Percentiles rank a stretch among this genome's conserved stretches.
phyloP scores from a whole-genome alignment of 2,797 vertebrate species.

The Tarsius wallacei region DNA sequence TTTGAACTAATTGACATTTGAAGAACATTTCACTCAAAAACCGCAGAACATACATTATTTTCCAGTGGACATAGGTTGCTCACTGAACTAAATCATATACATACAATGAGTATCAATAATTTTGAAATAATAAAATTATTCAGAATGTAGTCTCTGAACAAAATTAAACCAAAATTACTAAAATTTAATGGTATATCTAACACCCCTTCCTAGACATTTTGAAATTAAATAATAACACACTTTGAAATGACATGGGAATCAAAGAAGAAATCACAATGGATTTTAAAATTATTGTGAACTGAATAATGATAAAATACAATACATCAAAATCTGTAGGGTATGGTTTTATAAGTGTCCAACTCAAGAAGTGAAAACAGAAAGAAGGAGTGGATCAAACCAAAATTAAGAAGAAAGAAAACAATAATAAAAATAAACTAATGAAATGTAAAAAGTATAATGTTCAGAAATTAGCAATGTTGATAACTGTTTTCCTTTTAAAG shows the following conservation, averaged over 20 bases:
- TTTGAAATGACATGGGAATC: not conserved
- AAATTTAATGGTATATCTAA: not conserved
- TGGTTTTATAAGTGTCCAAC: not conserved
- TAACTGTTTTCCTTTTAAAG: not conserved
- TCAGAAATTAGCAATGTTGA: not conserved
- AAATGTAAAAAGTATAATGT: not conserved
- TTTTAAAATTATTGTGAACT: not conserved
- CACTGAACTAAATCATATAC: not conserved
- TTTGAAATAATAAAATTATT: not conserved
- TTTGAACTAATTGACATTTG: not conserved
- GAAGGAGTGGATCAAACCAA: not conserved
- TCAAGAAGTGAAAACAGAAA: not conserved
- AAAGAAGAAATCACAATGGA: not conserved
- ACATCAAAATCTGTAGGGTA: not conserved
- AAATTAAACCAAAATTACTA: conserved; percentile 23
- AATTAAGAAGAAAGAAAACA: not conserved
- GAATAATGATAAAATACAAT: not conserved
- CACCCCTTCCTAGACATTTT: not conserved
- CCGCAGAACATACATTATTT: not conserved
- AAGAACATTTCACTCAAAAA: not conserved
- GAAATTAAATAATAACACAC: not conserved
- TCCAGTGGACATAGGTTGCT: not conserved
- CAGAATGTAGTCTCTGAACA: not conserved
- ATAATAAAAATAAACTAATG: not conserved
- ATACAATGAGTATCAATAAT: not conserved